phyloP scores from a whole-genome alignment of 2,888 invertebrate genomes.

The Agelastica alni region DNA sequence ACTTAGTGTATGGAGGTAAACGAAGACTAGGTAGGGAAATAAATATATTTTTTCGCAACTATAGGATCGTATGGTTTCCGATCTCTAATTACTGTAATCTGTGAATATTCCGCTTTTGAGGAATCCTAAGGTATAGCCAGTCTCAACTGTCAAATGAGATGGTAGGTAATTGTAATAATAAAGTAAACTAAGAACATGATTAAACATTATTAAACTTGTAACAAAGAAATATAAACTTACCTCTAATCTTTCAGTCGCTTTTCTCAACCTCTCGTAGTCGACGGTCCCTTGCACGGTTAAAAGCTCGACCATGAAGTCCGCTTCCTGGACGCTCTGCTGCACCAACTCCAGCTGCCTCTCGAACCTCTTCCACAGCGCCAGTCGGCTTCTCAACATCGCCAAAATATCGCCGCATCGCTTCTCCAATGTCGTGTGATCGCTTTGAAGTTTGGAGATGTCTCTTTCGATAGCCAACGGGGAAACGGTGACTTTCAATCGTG shows the following conservation, averaged over 20 bases:
- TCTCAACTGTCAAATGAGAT: too few species aligned
- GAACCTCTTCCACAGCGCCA: conserved; percentile 76
- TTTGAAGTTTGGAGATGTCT: conserved; percentile 75
- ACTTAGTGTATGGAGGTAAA: too few species aligned
- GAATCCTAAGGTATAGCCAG: too few species aligned
- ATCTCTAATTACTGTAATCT: too few species aligned
- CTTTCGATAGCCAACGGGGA: conserved; percentile 71
- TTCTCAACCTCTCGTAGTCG: conserved; percentile 79
- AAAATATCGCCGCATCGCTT: conserved; percentile 71
- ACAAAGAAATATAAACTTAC: conserved; percentile 62
- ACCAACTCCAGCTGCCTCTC: conserved; percentile 78
- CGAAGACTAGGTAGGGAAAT: too few species aligned
- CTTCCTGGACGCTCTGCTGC: conserved; percentile 80
- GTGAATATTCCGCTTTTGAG: too few species aligned
- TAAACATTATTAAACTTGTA: too few species aligned
- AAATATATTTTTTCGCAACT: too few species aligned
- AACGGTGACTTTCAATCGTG: conserved; percentile 73
- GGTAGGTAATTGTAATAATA: too few species aligned
- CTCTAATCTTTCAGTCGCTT: conserved; percentile 84
- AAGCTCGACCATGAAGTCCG: conserved; percentile 86
- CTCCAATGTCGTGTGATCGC: conserved; percentile 74
- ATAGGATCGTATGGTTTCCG: too few species aligned
- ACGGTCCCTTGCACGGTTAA: conserved; percentile 83
- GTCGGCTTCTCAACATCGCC: conserved; percentile 66
- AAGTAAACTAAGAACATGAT: neutral